phyloP scores from a whole-genome alignment of 2,113 vertebrate genomes.

The Pogonocichla stellata region DNA sequence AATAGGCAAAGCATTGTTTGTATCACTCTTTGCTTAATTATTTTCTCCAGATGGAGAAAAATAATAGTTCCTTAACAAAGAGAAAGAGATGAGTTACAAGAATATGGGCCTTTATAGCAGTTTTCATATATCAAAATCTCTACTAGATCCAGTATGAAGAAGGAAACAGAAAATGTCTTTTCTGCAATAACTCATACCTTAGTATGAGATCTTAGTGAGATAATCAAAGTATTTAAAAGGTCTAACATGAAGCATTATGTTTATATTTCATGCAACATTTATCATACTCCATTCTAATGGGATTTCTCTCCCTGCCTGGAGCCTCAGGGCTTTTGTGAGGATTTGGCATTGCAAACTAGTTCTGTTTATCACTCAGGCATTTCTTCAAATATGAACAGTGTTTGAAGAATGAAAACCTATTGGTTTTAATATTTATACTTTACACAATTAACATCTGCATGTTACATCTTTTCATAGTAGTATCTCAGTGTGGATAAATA shows the following conservation, averaged over 20 bases:
- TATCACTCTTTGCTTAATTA: not conserved
- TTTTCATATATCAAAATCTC: not conserved
- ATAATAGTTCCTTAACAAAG: not conserved
- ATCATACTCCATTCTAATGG: not conserved
- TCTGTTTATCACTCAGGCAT: slow-evolving; percentile 4
- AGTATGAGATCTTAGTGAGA: not conserved
- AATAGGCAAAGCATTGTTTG: not conserved
- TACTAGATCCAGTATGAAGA: not conserved
- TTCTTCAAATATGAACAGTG: slow-evolving; percentile 30
- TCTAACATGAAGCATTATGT: not conserved
- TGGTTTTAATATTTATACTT: not conserved
- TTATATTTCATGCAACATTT: slow-evolving; percentile 1
- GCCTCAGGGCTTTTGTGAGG: slow-evolving; percentile 9
- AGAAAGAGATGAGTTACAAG: not conserved
- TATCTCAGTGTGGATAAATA: not conserved
- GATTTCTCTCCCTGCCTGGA: not conserved
- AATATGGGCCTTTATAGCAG: not conserved
- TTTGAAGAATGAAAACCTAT: not conserved
- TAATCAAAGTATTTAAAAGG: not conserved
- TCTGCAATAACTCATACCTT: not conserved
- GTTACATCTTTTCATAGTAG: not conserved
- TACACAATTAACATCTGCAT: not conserved
- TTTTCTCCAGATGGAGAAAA: not conserved
- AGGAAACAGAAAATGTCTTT: not conserved
- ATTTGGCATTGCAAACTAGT: not conserved